Evolutionary conservation across 2,113 vertebrate species (phyloP).

Genomic region (Pedetes capensis): DNA sequence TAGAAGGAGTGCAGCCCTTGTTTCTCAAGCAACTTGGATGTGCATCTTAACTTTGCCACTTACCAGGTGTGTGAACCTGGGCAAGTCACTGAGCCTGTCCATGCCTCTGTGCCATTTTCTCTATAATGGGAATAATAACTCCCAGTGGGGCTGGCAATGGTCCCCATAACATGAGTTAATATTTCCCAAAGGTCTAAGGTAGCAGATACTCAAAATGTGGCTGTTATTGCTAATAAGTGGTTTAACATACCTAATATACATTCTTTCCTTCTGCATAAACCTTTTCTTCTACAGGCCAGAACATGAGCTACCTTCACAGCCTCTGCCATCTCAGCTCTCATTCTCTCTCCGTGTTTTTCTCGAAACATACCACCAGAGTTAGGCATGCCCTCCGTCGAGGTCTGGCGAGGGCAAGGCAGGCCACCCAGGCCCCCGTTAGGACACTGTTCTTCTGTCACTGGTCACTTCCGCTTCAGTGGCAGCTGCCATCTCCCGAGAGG

Average conservation of each 20-base stretch:
- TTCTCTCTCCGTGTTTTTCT: neutral
- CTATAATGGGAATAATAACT: neutral
- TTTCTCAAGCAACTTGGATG: neutral
- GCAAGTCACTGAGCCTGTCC: neutral
- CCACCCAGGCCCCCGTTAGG: accelerated
- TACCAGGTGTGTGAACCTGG: neutral
- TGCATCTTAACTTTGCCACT: neutral
- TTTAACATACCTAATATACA: neutral
- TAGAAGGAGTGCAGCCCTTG: neutral
- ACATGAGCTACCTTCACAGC: neutral
- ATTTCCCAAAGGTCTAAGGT: neutral
- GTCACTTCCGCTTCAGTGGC: neutral
- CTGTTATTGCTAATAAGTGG: neutral
- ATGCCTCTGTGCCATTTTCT: neutral
- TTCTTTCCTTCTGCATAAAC: neutral
- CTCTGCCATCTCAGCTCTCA: neutral
- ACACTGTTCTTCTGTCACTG: neutral
- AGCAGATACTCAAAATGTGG: neutral
- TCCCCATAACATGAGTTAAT: neutral
- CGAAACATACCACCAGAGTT: neutral
- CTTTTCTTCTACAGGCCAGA: neutral
- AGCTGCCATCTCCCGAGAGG: neutral
- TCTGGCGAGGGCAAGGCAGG: neutral
- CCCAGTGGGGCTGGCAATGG: neutral
- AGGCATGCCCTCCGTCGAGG: neutral